A percentile compares a stretch with the other conserved stretches of the same genome.
Conservation (phyloP, 2,888 invertebrate genomes). For the Cybosia mesomella region DNA sequence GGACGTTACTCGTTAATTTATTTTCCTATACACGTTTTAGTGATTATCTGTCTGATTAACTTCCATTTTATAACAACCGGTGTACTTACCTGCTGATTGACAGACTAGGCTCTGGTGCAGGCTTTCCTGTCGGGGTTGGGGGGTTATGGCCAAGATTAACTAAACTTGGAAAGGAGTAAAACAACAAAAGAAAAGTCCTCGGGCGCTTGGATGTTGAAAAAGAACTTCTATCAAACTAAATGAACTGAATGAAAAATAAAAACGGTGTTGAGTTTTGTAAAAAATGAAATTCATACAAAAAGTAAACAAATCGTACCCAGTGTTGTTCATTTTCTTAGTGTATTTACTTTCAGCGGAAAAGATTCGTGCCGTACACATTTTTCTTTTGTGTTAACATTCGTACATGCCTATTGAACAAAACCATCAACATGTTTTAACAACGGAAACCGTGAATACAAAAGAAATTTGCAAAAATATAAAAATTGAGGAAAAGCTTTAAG, state of each 20-base stretch:
- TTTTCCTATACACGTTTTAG: no score
- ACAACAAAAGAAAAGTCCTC: no score
- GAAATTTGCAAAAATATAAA: not conserved
- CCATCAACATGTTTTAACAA: constrained; percentile 1
- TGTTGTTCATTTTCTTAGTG: constrained; percentile 5
- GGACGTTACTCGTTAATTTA: no score
- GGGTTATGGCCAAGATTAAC: no score
- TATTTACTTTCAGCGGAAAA: constrained; percentile 13
- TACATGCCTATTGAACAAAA: constrained; percentile 10
- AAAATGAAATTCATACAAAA: constrained; percentile 6
- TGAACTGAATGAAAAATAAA: not conserved
- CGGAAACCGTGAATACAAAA: constrained; percentile 3
- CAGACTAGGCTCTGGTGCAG: no score
- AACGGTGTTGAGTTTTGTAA: not conserved
- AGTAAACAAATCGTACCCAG: constrained; percentile 8
- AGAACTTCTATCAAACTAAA: no score
- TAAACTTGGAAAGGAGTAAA: no score
- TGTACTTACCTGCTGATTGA: no score
- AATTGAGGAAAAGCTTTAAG: constrained; percentile 3
- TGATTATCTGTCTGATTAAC: no score
- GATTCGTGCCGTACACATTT: constrained; percentile 3
- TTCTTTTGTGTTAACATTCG: constrained; percentile 12
- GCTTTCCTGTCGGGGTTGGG: no score
- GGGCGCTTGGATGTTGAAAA: no score
- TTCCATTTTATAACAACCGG: no score